phyloP scores from a whole-genome alignment of 2,113 vertebrate species.

The Scalopus aquaticus region DNA sequence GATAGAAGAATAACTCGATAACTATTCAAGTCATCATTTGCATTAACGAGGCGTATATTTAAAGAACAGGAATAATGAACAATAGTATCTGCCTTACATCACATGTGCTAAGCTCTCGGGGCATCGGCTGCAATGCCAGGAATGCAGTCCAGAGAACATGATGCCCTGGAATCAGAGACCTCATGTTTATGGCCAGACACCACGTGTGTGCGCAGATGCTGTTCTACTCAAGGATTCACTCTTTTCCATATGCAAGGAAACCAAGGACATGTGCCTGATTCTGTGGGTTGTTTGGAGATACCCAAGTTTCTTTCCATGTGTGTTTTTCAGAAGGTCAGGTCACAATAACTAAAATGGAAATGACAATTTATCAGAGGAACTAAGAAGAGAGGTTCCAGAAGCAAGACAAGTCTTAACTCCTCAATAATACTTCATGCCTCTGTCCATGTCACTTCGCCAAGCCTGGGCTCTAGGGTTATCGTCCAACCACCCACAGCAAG shows the following conservation, averaged over 20 bases:
- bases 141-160: not conserved
- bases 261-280: not conserved
- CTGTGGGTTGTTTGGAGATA: not conserved
- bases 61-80: conserved; percentile 40
- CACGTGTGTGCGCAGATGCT: not conserved
- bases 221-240: not conserved
- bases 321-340: not conserved
- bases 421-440: not conserved
- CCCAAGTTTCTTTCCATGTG: not conserved
- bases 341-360: not conserved
- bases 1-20: conserved; percentile 51
- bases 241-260: not conserved
- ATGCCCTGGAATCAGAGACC: not conserved
- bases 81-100: not conserved
- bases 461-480: not conserved
- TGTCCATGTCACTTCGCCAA: not conserved
- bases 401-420: not conserved
- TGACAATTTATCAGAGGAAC: not conserved
- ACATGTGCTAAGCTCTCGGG: not conserved
- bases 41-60: conserved; percentile 10
- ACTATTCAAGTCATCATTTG: conserved; percentile 26
- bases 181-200: not conserved
- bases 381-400: not conserved
- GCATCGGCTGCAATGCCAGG: not conserved
- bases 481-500: not conserved